Evolutionary conservation across 2,797 vertebrate genomes (phyloP).

Genomic region (Mormyrus proboscirostris): DNA sequence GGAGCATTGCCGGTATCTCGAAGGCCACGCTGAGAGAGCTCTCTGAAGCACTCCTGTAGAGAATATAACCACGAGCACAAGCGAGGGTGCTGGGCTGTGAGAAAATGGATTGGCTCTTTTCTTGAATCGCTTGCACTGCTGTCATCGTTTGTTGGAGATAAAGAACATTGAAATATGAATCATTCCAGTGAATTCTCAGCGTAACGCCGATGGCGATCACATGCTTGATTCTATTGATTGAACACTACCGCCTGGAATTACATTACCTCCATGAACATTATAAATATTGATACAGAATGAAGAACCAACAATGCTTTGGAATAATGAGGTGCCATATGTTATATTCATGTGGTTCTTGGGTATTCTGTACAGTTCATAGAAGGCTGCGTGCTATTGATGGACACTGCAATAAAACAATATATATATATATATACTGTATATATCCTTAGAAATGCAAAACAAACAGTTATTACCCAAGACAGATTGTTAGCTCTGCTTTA

Average conservation of each 20-base stretch:
- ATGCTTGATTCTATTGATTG: not conserved
- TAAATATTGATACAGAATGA: constrained; percentile 13
- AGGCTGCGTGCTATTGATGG: not conserved
- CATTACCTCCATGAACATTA: not conserved
- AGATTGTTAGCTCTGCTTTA: not conserved
- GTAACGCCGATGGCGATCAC: not conserved
- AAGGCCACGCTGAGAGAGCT: not conserved
- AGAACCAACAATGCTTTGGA: not conserved
- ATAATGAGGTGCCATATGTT: not conserved
- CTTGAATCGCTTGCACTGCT: not conserved
- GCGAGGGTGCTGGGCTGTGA: not conserved
- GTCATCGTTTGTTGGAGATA: not conserved
- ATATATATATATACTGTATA: not conserved
- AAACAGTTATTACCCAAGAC: not conserved
- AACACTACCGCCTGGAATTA: not conserved
- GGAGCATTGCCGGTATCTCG: not conserved
- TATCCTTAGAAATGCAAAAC: not conserved
- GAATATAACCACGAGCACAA: not conserved
- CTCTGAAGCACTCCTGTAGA: not conserved
- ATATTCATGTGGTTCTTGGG: not conserved
- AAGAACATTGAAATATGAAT: not conserved
- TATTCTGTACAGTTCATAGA: not conserved
- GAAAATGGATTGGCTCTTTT: not conserved
- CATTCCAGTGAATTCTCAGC: not conserved
- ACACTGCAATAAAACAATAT: not conserved